Evolutionary conservation across 2,888 invertebrate species (phyloP).

Genomic region (Athrips mouffetella): DNA sequence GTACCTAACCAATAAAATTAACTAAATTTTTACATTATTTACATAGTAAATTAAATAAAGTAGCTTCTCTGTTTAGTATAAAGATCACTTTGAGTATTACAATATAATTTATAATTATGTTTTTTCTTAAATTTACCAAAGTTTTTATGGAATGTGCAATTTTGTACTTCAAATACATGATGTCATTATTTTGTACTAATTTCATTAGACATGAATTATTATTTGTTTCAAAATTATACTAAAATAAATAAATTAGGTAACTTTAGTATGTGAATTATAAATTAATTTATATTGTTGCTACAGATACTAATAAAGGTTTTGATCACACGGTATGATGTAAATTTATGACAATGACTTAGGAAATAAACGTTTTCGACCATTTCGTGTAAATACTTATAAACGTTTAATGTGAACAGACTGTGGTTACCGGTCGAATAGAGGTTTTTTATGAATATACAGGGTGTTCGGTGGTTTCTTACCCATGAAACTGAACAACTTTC

Average conservation of each 20-base stretch:
- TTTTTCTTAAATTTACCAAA: conserved; percentile 4
- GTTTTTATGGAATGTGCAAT: conserved; percentile 18
- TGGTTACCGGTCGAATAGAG: no score
- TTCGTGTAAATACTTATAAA: no score
- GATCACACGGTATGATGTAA: no score
- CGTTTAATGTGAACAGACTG: no score
- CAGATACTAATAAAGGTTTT: no score
- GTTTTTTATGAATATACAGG: no score
- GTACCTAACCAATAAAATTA: conserved; percentile 31
- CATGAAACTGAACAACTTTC: no score
- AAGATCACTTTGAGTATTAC: conserved; percentile 15
- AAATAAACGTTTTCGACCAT: no score
- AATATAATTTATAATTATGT: no score
- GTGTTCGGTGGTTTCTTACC: no score
- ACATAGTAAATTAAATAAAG: conserved; percentile 37
- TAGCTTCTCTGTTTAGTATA: conserved; percentile 31
- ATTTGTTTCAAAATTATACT: conserved; percentile 1
- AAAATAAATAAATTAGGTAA: conserved; percentile 19
- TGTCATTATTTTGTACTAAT: conserved; percentile 45
- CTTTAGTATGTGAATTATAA: conserved; percentile 1
- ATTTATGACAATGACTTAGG: no score
- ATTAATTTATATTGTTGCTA: not conserved
- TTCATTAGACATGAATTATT: conserved; percentile 19
- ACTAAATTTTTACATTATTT: conserved; percentile 59
- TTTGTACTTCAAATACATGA: conserved; percentile 50